Percentiles rank a stretch among this genome's conserved stretches.
These are phyloP conservation scores for Upupa epops DNA, from an alignment of 2,113 vertebrate genomes.

Conservation along the genomic window DNA sequence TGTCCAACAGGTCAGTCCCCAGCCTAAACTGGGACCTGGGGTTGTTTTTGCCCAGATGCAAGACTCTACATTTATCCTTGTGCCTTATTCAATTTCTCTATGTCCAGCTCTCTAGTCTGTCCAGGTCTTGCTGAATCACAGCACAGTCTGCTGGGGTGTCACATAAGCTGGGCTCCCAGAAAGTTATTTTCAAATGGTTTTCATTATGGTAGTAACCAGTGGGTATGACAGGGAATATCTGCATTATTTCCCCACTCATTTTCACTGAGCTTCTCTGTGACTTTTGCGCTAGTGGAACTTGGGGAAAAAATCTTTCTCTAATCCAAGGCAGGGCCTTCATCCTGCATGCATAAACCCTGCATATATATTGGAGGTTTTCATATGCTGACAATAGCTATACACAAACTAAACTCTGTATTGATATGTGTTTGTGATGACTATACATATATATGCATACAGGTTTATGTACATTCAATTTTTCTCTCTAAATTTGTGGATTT, in stretches of 20 bases:
- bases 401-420: accelerated
- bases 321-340: neutral
- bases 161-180: neutral
- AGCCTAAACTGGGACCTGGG: too few relatives aligned
- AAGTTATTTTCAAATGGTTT: neutral
- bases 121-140: too few relatives aligned
- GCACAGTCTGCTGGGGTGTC: too few relatives aligned
- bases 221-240: neutral
- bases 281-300: neutral
- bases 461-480: too few relatives aligned
- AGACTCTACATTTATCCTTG: too few relatives aligned
- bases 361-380: neutral
- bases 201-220: neutral
- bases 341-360: accelerated
- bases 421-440: neutral
- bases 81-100: too few relatives aligned
- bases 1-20: too few relatives aligned
- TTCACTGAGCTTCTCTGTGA: neutral
- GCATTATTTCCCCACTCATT: neutral
- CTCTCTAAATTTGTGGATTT: neutral
- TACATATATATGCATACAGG: neutral
- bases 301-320: neutral
- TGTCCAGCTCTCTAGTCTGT: too few relatives aligned
- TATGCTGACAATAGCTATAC: neutral
- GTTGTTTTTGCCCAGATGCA: too few relatives aligned